Base-by-base conservation (phyloP, 2,888 invertebrate genomes). In the Empis stercorea region DNA sequence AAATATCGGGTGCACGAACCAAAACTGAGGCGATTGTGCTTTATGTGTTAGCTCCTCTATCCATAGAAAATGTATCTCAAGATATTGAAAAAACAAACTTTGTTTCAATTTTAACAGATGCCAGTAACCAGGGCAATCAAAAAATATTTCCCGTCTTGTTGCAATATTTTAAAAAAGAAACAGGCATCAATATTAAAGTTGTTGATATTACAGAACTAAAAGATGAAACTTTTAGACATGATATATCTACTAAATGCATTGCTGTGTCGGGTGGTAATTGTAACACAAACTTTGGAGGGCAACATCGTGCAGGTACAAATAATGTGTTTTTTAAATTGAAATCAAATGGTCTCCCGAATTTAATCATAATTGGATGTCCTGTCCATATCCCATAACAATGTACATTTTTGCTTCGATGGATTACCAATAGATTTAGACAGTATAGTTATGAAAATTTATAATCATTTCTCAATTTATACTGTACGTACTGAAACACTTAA, bases 81-180 rank as follows among this genome's bases (percentile, higher is more conserved):
- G 30, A 41, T 23, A 27, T 41, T n/a, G 23, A 42, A 13, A 4
- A 42, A 4, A 42, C 27, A 2, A 42, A 42, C 41, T 56, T 45
- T 47, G 39, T 51, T 10, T 46, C 52, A 30, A 46, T 52, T 39
- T 42, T 40, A 32, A 55, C 52, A 13, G 53, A 56, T 48, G 50
- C 51, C 39, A 55, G 53, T 20, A 55, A 55, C 43, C 51, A 56
- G 38, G 51, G 48, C 9, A 47, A 42, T 44, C 34, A n/a, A 56
- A 57, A n/a, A 51, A 38, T 56, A 44, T 55, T 54, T 45, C 56
- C 56, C 10, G 30, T 54, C 10, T 14, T 56, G 4, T 23, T 55
- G 15, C 55, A 55, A 39, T 58, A 54, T 48, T 55, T 54, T 48
- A 46, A 54, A 49, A 46, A 46, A 43, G 46, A 51, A 44, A 48